Percentiles rank a stretch among this genome's conserved stretches.
Evolutionary conservation across 2,797 vertebrate genomes (phyloP).

Genomic region (Gallinago nigripennis): DNA sequence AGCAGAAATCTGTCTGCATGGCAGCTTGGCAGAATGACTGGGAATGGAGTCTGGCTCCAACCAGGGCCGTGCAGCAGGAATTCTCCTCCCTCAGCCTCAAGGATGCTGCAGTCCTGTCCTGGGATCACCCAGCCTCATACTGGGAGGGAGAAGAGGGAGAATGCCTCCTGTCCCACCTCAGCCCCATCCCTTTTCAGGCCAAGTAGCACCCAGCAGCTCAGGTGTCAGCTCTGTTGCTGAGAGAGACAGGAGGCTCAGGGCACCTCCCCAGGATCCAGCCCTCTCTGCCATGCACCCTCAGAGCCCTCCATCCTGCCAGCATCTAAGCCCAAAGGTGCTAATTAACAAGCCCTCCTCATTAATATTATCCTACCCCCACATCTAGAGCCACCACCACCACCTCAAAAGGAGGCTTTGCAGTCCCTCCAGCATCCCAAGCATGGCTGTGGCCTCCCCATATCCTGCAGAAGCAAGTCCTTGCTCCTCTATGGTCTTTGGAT

Average conservation of each 20-base stretch:
- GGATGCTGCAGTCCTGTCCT: not conserved
- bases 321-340: not conserved
- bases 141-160: not conserved
- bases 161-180: not conserved
- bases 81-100: not conserved
- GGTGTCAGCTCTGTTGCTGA: not conserved
- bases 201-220: not conserved
- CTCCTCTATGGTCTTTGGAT: not conserved
- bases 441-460: not conserved
- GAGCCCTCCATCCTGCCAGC: not conserved
- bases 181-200: not conserved
- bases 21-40: not conserved
- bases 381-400: no score
- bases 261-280: not conserved
- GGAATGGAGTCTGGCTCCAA: not conserved
- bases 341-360: not conserved
- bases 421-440: not conserved
- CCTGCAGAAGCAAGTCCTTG: not conserved
- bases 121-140: not conserved
- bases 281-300: not conserved
- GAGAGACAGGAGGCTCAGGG: not conserved
- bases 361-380: not conserved
- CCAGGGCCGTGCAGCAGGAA: not conserved
- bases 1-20: not conserved
- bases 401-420: not conserved